Conservation (phyloP, 2,888 invertebrate genomes). For the Bedellia somnulentella region DNA sequence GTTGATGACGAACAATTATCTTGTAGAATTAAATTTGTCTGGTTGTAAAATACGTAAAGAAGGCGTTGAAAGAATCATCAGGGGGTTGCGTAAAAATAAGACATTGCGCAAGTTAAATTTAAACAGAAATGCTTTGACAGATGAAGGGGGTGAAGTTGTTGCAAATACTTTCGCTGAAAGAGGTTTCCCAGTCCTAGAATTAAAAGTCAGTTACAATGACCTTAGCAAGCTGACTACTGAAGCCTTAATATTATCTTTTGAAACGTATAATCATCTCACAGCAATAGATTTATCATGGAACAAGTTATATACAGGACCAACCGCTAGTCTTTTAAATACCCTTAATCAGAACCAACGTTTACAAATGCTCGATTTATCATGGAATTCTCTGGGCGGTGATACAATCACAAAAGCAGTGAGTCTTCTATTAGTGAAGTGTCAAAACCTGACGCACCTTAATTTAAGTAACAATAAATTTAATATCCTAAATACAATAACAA, state of each 20-base stretch:
- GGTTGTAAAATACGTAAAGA: conserved; percentile 18
- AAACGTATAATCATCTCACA: not conserved
- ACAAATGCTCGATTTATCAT: conserved; percentile 6
- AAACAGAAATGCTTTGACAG: conserved; percentile 17
- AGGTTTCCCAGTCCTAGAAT: conserved; percentile 1
- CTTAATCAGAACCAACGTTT: conserved; percentile 5
- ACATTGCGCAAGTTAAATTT: conserved; percentile 15
- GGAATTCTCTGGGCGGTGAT: conserved; percentile 5
- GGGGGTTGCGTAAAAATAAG: conserved; percentile 11
- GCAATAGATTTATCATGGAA: conserved; percentile 19
- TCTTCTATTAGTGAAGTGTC: conserved; percentile 1
- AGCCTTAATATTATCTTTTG: not conserved
- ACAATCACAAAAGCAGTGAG: conserved; percentile 3
- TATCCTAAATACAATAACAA: too few relatives aligned
- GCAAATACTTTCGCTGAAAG: conserved; percentile 8
- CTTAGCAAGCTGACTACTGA: not conserved
- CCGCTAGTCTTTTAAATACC: conserved; percentile 1
- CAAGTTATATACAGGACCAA: conserved; percentile 9
- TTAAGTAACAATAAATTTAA: conserved; percentile 7
- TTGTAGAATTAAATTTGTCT: conserved; percentile 18
- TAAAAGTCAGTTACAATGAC: conserved; percentile 6
- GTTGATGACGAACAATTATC: conserved; percentile 14
- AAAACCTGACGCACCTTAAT: conserved; percentile 3
- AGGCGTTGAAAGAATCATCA: conserved; percentile 14
- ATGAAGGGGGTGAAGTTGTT: conserved; percentile 16